phyloP scores from a whole-genome alignment of 1,140 invertebrate species.

The Lordiphosa collinella region DNA sequence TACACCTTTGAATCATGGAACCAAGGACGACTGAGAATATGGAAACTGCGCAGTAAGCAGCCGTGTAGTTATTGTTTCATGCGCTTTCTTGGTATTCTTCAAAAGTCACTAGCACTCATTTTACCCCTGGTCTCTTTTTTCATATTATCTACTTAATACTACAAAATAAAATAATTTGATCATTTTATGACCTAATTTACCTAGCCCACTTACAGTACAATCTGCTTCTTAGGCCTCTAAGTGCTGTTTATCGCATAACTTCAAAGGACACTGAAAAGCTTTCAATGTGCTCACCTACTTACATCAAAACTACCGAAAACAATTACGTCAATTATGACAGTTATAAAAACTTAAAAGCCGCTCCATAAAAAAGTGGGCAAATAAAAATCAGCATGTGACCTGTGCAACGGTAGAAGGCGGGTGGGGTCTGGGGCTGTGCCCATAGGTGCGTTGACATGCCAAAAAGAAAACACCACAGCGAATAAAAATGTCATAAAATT shows the following conservation, averaged over 20 bases:
- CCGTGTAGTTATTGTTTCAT: too few species aligned
- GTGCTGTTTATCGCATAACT: conserved; percentile 1
- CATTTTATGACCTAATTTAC: too few species aligned
- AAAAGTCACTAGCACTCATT: too few species aligned
- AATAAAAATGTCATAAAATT: conserved; percentile 78
- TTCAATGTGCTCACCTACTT: conserved; percentile 35
- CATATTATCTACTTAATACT: too few species aligned
- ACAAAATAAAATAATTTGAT: too few species aligned
- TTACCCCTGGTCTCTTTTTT: too few species aligned
- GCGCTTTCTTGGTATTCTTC: too few species aligned
- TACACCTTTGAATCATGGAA: too few species aligned
- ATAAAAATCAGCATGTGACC: conserved; percentile 55
- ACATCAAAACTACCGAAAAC: conserved; percentile 54
- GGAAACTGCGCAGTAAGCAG: too few species aligned
- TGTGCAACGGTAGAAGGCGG: not conserved
- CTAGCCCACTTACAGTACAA: not conserved
- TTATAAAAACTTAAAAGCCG: conserved; percentile 66
- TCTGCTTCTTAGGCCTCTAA: conserved; percentile 20
- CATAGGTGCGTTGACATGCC: conserved; percentile 54
- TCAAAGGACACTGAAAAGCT: conserved; percentile 55
- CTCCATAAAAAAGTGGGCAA: conserved; percentile 23
- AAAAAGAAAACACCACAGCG: conserved; percentile 10
- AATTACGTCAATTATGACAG: conserved; percentile 66
- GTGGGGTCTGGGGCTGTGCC: not conserved
- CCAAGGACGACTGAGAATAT: too few species aligned